Evolutionary conservation across 2,113 vertebrate genomes (phyloP).

Genomic region (Opisthocomus hoazin): DNA sequence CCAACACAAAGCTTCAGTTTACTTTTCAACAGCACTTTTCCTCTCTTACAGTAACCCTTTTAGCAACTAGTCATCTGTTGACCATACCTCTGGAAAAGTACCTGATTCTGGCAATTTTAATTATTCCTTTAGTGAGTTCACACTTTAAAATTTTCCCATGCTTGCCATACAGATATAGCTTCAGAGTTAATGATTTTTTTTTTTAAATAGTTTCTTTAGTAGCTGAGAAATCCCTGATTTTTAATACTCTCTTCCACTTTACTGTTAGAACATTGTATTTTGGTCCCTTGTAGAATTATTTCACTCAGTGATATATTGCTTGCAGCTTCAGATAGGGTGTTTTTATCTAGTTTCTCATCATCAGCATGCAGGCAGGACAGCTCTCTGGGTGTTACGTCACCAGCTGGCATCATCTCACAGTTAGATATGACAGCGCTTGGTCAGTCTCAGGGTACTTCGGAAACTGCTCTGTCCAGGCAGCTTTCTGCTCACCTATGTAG

Average conservation of each 20-base stretch:
- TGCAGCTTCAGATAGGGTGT: slow-evolving; percentile 2
- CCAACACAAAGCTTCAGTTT: not conserved
- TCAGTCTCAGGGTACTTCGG: accelerated
- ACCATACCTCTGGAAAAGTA: not conserved
- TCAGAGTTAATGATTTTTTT: not conserved
- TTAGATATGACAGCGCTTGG: not conserved
- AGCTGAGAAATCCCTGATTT: not conserved
- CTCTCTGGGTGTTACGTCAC: not conserved
- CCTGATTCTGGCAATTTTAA: not conserved
- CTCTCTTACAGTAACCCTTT: not conserved
- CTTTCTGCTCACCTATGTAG: not conserved
- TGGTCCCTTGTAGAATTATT: slow-evolving; percentile 49
- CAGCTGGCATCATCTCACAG: not conserved
- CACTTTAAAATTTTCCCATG: not conserved
- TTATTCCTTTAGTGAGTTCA: not conserved
- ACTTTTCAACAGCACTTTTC: not conserved
- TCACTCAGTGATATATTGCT: slow-evolving; percentile 49
- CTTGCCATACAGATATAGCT: not conserved
- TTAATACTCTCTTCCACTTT: not conserved
- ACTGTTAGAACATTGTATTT: slow-evolving; percentile 36
- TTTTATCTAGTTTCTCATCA: slow-evolving; percentile 46
- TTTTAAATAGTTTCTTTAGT: not conserved
- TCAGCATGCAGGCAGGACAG: not conserved
- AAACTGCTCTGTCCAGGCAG: not conserved
- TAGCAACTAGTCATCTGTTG: not conserved